Evolutionary conservation across 1,140 invertebrate genomes (phyloP).

Genomic region (Heliconius congener): DNA sequence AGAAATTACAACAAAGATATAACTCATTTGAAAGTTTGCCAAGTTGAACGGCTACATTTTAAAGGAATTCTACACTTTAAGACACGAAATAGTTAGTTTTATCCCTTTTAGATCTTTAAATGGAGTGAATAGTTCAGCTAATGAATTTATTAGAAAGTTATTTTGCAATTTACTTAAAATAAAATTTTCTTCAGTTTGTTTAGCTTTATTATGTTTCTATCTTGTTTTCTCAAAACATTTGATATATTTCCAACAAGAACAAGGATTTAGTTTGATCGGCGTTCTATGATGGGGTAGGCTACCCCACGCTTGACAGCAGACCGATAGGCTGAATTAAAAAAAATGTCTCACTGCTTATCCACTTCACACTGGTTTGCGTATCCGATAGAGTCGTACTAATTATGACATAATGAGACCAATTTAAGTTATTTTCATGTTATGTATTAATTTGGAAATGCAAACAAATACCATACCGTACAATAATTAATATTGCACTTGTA

Average conservation of each 20-base stretch:
- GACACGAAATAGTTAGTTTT: neutral
- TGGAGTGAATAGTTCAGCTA: neutral
- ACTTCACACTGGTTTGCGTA: too few relatives aligned
- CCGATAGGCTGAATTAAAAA: too few relatives aligned
- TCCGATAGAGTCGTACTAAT: too few relatives aligned
- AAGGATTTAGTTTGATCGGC: too few relatives aligned
- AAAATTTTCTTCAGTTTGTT: neutral
- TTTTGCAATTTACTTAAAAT: neutral
- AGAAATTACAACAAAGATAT: constrained; percentile 1
- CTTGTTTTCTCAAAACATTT: too few relatives aligned
- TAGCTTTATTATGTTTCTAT: neutral
- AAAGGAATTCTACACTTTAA: neutral
- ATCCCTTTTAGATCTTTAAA: neutral
- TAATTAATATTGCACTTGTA: too few relatives aligned
- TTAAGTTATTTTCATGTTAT: too few relatives aligned
- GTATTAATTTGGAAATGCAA: neutral
- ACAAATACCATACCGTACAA: neutral
- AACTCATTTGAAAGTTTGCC: constrained; percentile 1
- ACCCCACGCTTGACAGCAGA: too few relatives aligned
- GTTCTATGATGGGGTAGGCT: too few relatives aligned
- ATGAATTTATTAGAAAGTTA: neutral
- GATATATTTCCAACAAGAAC: too few relatives aligned
- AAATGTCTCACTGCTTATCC: too few relatives aligned
- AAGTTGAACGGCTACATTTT: neutral
- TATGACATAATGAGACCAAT: too few relatives aligned